Evolutionary conservation across 2,888 invertebrate genomes (phyloP).

Genomic region (Diogma glabrata): DNA sequence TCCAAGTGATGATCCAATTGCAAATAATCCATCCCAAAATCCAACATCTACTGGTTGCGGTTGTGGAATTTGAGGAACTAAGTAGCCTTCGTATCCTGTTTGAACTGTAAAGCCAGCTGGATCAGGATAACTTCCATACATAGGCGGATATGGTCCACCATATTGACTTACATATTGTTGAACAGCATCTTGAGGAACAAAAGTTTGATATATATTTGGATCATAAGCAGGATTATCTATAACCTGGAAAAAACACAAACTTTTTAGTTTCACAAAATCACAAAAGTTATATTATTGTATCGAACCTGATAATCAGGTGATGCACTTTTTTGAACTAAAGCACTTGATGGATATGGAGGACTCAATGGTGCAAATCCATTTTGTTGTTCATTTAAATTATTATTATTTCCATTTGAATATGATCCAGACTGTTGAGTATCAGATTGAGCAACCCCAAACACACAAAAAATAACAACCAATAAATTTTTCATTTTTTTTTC

Average conservation of each 20-base stretch:
- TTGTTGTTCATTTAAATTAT: not conserved
- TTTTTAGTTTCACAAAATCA: too few species aligned
- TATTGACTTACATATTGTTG: slow-evolving; percentile 33
- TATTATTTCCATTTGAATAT: not conserved
- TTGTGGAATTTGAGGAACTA: slow-evolving; percentile 28
- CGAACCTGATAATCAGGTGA: too few species aligned
- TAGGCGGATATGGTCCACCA: slow-evolving; percentile 24
- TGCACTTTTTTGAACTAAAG: too few species aligned
- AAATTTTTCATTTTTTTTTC: not conserved
- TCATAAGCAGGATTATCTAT: slow-evolving; percentile 26
- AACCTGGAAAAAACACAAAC: slow-evolving; percentile 13
- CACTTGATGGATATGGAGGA: not conserved
- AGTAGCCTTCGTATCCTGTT: slow-evolving; percentile 37
- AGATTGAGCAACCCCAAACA: not conserved
- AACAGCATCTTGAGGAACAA: slow-evolving; percentile 30
- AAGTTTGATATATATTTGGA: slow-evolving; percentile 24
- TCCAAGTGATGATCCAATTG: not conserved
- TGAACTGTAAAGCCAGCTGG: slow-evolving; percentile 30
- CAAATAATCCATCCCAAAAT: not conserved
- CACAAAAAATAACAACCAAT: not conserved
- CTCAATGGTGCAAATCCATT: slow-evolving; percentile 1
- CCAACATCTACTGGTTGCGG: slow-evolving; percentile 17
- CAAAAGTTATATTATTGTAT: too few species aligned
- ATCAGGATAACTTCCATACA: slow-evolving; percentile 20
- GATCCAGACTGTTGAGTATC: too few species aligned